These are phyloP conservation scores for Phodopus roborovskii DNA, from an alignment of 2,113 vertebrate species.

Conservation along the genomic window DNA sequence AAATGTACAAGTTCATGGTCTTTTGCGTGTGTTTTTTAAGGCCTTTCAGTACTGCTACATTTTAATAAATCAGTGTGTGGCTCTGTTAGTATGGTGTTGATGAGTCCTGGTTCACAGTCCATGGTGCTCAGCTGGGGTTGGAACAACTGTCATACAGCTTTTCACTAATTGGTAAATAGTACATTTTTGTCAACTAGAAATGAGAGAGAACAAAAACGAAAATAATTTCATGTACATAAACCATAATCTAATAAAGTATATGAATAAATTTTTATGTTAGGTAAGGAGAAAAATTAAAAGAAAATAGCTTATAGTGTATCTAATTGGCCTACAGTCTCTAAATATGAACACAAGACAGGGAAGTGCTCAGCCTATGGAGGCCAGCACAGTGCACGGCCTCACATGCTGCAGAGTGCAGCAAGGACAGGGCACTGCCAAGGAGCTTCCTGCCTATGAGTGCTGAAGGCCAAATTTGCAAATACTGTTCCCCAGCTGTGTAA, in stretches of 20 bases:
- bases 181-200: slow-evolving; percentile 63
- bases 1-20: slow-evolving; percentile 11
- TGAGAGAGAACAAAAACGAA: slow-evolving; percentile 66
- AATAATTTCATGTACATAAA: slow-evolving; percentile 70
- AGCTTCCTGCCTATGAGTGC: slow-evolving; percentile 79
- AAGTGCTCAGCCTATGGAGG: slow-evolving; percentile 73
- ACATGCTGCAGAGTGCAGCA: slow-evolving; percentile 31
- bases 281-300: slow-evolving; percentile 78
- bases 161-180: slow-evolving; percentile 58
- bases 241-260: slow-evolving; percentile 70
- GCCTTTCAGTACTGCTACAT: slow-evolving; percentile 73
- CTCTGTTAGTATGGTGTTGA: slow-evolving; percentile 47
- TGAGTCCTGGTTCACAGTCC: slow-evolving; percentile 17
- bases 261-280: slow-evolving; percentile 60
- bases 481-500: slow-evolving; percentile 79
- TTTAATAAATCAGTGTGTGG: not conserved
- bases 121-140: slow-evolving; percentile 13
- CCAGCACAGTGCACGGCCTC: slow-evolving; percentile 51
- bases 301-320: slow-evolving; percentile 69
- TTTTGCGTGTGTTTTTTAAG: slow-evolving; percentile 72
- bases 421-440: slow-evolving; percentile 66
- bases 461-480: slow-evolving; percentile 82
- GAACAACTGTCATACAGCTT: slow-evolving; percentile 46
- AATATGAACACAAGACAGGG: slow-evolving; percentile 76
- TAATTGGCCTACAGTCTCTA: slow-evolving; percentile 74